Evolutionary conservation across 2,888 invertebrate genomes (phyloP), one percentile per base, ranked within the genome.

Genomic region (Cepaea hortensis): DNA sequence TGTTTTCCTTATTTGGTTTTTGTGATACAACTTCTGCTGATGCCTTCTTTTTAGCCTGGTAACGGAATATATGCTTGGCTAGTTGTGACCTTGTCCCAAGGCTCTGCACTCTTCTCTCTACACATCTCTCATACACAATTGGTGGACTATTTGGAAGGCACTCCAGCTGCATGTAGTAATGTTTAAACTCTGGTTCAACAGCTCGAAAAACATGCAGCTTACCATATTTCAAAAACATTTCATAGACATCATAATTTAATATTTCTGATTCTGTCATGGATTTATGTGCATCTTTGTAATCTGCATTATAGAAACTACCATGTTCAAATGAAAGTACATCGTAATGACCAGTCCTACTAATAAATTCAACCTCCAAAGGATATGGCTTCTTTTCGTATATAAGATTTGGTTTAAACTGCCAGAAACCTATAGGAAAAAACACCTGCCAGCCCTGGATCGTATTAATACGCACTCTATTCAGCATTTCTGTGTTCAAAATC

Each of bases 391-490:
- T 90, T 70, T 93, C 91, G 85, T 93, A 93, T 18, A 95, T 93
- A 76, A 95, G 91, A 62, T 94, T 94, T 0, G 97, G 97, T 92
- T 98, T 96, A 95, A 97, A 98, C 93, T 98, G 97, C 91, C 97
- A 96, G 95, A 98, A 99, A 46, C 97, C 97, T 90, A 98, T 96
- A n/a, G 98, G 97, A 92, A 97, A 96, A 95, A 97, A 99, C 91
- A 98, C 96, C 95, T 98, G 98, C 95, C 96, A 97, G 90, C 97
- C 97, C 90, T 95, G 95, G 89, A 99, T 97, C 3, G 98, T 98
- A 95, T 98, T 99, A 97, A 99, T 98, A 88, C 98, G 96, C 18
- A 98, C 97, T 92, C 98, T 95, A 93, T 99, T 99, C 79, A 99
- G 96, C 95, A 98, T 98, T 55, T 94, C 94, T 0, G 90, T 88